Evolutionary conservation across 1,140 invertebrate species (phyloP).

Genomic region (Dreissena polymorpha): DNA sequence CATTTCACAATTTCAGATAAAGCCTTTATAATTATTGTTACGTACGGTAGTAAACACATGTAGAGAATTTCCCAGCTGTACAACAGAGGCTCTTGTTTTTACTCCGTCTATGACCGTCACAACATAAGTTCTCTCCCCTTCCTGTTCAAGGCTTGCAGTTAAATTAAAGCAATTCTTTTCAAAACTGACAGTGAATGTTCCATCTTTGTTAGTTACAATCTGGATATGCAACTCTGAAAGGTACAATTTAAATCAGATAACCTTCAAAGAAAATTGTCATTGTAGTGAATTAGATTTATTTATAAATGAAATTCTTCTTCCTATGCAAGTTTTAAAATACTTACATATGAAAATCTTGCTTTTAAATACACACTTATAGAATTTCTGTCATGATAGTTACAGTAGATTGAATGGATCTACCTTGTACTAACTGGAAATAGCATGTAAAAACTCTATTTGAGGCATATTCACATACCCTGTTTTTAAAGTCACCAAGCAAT

Average conservation of each 20-base stretch:
- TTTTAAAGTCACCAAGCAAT: no score
- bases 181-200: constrained; percentile 60
- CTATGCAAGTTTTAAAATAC: no score
- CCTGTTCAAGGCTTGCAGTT: constrained; percentile 63
- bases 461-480: no score
- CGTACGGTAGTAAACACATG: constrained; percentile 80
- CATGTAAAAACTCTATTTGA: no score
- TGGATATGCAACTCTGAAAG: constrained; percentile 66
- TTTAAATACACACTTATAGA: no score
- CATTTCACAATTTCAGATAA: no score
- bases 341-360: no score
- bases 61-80: constrained; percentile 76
- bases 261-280: background rate
- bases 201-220: constrained; percentile 59
- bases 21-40: background rate
- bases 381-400: no score
- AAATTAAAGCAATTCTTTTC: constrained; percentile 78
- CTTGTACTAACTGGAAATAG: no score
- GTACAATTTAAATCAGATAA: constrained; percentile 25
- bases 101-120: constrained; percentile 75
- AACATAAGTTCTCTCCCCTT: constrained; percentile 69
- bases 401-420: no score
- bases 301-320: background rate
- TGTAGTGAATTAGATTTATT: constrained; percentile 15
- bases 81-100: constrained; percentile 75